These are phyloP conservation scores for Tetragnatha versicolor DNA, from an alignment of 1,140 invertebrate genomes.

Conservation along the genomic window DNA sequence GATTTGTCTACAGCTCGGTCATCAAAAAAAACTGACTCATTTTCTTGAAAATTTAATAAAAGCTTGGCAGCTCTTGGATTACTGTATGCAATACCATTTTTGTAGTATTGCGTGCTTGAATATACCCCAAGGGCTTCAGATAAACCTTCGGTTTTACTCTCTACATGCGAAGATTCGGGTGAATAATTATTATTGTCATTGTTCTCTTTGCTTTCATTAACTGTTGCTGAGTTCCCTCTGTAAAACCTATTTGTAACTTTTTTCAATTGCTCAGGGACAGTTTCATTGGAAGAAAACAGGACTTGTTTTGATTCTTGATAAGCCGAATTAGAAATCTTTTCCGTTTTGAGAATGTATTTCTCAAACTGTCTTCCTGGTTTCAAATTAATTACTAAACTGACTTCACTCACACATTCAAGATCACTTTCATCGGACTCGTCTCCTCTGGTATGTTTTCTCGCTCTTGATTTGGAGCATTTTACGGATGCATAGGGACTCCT, in stretches of 20 bases:
- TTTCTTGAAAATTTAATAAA: no score
- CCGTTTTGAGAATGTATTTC: constrained; percentile 21
- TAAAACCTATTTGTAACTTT: no score
- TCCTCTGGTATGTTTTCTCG: background rate
- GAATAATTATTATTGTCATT: background rate
- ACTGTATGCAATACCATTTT: no score
- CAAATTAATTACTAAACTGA: constrained; percentile 23
- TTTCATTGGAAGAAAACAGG: no score
- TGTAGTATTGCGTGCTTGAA: no score
- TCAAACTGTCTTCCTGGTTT: constrained; percentile 3
- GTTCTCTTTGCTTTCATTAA: background rate
- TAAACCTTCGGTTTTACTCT: no score
- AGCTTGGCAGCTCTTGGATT: no score
- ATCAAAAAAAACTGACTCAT: no score
- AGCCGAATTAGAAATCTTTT: background rate
- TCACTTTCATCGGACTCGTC: background rate
- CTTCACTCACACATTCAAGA: constrained; percentile 24
- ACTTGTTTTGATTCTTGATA: constrained; percentile 14
- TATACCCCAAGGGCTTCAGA: no score
- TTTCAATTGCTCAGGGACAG: no score
- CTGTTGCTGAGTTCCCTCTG: background rate
- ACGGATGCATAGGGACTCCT: background rate
- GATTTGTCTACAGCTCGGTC: no score
- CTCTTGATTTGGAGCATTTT: constrained; percentile 20
- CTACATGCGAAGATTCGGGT: background rate